These are phyloP conservation scores for Bombycilla garrulus DNA, from an alignment of 2,113 vertebrate species.

Conservation along the genomic window DNA sequence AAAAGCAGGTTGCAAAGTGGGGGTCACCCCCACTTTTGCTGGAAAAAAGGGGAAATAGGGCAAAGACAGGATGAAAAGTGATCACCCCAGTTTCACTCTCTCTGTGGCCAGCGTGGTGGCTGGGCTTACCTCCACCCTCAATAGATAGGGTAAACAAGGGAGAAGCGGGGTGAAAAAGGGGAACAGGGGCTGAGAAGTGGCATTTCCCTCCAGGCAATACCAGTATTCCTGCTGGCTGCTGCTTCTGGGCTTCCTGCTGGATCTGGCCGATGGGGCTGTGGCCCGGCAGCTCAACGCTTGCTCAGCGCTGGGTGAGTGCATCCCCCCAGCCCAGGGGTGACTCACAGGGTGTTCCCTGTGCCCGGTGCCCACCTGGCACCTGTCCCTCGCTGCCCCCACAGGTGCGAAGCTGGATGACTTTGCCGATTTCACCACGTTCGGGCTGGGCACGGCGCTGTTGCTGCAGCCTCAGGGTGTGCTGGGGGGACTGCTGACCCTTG, in stretches of 20 bases:
- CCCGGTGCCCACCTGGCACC: neutral
- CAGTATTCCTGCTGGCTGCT: constrained; percentile 89
- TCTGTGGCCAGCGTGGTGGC: constrained; percentile 76
- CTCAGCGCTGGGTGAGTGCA: constrained; percentile 83
- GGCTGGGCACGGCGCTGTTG: constrained; percentile 85
- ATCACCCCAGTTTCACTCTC: neutral
- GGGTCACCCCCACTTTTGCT: rapidly evolving
- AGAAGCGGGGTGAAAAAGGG: neutral
- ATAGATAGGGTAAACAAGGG: constrained; percentile 59
- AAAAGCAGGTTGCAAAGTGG: neutral
- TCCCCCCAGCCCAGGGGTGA: rapidly evolving
- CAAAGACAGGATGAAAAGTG: neutral
- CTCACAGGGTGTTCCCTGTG: rapidly evolving
- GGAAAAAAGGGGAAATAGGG: neutral
- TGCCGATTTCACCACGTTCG: constrained; percentile 90
- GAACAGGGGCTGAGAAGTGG: too few relatives aligned
- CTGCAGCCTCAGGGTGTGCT: constrained; percentile 77
- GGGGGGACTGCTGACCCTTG: constrained; percentile 80
- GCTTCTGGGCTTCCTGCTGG: constrained; percentile 88
- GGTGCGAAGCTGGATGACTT: constrained; percentile 91
- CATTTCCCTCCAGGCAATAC: constrained; percentile 70
- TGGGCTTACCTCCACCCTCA: constrained; percentile 83
- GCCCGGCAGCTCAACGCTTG: constrained; percentile 84
- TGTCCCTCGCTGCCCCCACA: constrained; percentile 27
- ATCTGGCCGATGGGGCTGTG: constrained; percentile 85